Evolutionary conservation across 2,888 invertebrate genomes (phyloP), one percentile per base, ranked within the genome.

Genomic region (Hemithea aestivaria): DNA sequence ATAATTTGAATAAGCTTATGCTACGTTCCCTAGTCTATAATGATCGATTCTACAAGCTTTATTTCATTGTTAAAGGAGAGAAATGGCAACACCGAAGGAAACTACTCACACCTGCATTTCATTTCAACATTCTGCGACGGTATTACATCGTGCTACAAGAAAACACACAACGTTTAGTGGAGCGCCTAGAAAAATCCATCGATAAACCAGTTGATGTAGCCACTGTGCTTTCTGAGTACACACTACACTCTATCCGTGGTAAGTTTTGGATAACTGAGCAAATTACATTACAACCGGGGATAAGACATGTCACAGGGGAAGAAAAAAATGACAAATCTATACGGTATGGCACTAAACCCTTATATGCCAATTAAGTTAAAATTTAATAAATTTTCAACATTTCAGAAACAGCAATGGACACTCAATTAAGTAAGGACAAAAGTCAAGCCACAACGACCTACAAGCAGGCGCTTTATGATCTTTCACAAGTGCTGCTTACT

Each of bases 381-480:
- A n/a, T n/a, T n/a, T n/a, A n/a, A n/a, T n/a, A n/a, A n/a, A n/a
- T n/a, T n/a, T n/a, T n/a, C n/a, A n/a, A n/a, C n/a, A n/a, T 67
- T 62, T 25, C 51, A 88, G 89, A 89, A 78, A 89, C 90, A 8
- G 92, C 94, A 7, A 91, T 94, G 91, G 94, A 94, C 1, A 87
- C 89, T 1, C 83, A 88, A 43, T 72, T 93, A 7, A 76, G 83
- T 27, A 74, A 81, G 20, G 78, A 87, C 39, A 64, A 74, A 6
- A 60, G 67, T 4, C 47, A 53, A 1, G 52, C 53, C 23, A 84
- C 88, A 2, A 76, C 74, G 11, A 79, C 78, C 27, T 93, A 92
- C 58, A 89, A 91, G 26, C 59, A 83, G 7, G 85, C 90, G 16
- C 87, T 92, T 29, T 73, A 88, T 34, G 61, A 72, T 1, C 54